phyloP scores from a whole-genome alignment of 2,888 invertebrate genomes.

The Sipha maydis region DNA sequence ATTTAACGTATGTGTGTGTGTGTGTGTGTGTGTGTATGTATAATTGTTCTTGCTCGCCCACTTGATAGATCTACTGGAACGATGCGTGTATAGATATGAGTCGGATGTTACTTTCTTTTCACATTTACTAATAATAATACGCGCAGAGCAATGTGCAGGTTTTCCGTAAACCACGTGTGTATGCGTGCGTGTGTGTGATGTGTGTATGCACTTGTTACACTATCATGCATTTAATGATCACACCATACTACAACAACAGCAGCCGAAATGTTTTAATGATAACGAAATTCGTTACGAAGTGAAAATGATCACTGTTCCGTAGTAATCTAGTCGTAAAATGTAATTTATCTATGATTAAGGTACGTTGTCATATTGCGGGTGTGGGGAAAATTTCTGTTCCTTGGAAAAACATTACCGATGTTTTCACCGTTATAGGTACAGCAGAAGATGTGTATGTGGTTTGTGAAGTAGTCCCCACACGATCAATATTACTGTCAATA shows the following conservation, averaged over 20 bases:
- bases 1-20: neutral
- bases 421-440: no score
- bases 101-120: slow-evolving; percentile 57
- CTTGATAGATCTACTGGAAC: slow-evolving; percentile 60
- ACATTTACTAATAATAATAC: slow-evolving; percentile 21
- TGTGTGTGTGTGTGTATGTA: neutral
- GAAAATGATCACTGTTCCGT: slow-evolving; percentile 58
- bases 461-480: no score
- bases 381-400: neutral
- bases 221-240: slow-evolving; percentile 19
- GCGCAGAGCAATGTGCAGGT: neutral
- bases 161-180: neutral
- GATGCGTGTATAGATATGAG: neutral
- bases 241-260: neutral
- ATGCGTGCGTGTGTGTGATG: no score
- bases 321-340: slow-evolving; percentile 16
- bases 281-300: slow-evolving; percentile 42
- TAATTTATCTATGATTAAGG: neutral
- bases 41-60: slow-evolving; percentile 45
- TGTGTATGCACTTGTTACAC: neutral
- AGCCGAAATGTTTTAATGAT: slow-evolving; percentile 38
- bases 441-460: no score
- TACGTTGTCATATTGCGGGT: neutral
- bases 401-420: neutral
- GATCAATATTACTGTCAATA: no score